Evolutionary conservation across 2,797 vertebrate species (phyloP).

Genomic region (Eulemur mongoz): DNA sequence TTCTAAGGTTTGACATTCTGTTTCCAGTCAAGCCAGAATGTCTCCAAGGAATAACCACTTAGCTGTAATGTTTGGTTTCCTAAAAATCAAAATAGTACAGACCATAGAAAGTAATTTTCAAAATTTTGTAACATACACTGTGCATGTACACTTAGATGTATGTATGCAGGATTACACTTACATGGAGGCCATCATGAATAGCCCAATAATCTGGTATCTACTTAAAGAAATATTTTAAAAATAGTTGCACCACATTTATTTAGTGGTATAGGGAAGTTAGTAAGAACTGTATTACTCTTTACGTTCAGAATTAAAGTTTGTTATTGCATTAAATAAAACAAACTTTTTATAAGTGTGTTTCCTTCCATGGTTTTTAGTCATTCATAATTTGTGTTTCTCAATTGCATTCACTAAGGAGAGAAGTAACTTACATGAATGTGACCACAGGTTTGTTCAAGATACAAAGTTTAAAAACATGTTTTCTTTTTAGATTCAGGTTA

Average conservation of each 20-base stretch:
- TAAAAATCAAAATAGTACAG: slow-evolving; percentile 6
- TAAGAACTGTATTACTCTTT: slow-evolving; percentile 22
- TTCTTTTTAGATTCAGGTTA: slow-evolving; percentile 5
- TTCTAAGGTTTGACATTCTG: slow-evolving; percentile 1
- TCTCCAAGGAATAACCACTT: background rate
- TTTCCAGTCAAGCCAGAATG: background rate
- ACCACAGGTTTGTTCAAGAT: background rate
- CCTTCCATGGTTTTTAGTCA: background rate
- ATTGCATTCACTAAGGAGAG: background rate
- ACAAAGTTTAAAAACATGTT: background rate
- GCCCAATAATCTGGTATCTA: background rate
- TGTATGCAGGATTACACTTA: background rate
- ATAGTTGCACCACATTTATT: background rate
- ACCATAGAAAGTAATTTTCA: background rate
- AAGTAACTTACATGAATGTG: background rate
- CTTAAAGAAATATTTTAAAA: background rate
- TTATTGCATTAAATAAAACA: background rate
- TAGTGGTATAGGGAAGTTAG: background rate
- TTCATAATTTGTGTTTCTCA: background rate
- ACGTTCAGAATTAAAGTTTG: background rate
- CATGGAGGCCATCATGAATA: background rate
- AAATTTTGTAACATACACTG: background rate
- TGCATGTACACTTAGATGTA: background rate
- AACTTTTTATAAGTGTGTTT: background rate
- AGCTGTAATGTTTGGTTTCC: slow-evolving; percentile 10